Evolutionary conservation across 2,888 invertebrate genomes (phyloP).

Genomic region (Drosophila recens): DNA sequence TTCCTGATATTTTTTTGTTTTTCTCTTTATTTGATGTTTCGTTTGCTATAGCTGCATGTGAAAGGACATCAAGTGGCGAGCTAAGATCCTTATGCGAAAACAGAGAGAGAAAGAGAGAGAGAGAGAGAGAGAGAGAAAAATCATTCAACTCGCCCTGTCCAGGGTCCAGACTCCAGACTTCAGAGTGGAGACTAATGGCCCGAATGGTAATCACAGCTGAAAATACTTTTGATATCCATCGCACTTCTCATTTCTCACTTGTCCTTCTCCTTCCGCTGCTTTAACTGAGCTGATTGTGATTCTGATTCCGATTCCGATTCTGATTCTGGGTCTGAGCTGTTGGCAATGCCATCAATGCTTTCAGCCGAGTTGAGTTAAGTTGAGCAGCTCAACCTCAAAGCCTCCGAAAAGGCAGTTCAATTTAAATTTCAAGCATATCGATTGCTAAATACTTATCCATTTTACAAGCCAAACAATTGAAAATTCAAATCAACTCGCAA

Average conservation of each 20-base stretch:
- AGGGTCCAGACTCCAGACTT: neutral
- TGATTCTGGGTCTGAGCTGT: slow-evolving; percentile 16
- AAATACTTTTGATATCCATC: slow-evolving; percentile 23
- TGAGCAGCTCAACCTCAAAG: slow-evolving; percentile 14
- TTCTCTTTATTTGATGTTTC: slow-evolving; percentile 30
- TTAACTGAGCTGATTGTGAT: neutral
- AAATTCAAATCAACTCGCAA: slow-evolving; percentile 9
- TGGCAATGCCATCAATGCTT: slow-evolving; percentile 21
- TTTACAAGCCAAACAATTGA: slow-evolving; percentile 40
- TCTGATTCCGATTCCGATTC: neutral
- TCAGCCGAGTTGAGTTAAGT: slow-evolving; percentile 9
- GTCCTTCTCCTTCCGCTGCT: neutral
- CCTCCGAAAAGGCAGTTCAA: slow-evolving; percentile 21
- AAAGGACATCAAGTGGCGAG: slow-evolving; percentile 51
- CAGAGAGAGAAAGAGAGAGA: too few relatives aligned
- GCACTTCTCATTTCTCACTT: too few relatives aligned
- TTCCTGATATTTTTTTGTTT: slow-evolving; percentile 10
- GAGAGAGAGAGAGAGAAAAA: slow-evolving; percentile 1
- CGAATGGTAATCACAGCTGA: slow-evolving; percentile 52
- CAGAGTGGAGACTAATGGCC: slow-evolving; percentile 43
- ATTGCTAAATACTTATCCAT: slow-evolving; percentile 48
- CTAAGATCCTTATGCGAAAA: slow-evolving; percentile 34
- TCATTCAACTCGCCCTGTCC: slow-evolving; percentile 37
- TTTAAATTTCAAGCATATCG: slow-evolving; percentile 48
- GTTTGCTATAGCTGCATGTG: slow-evolving; percentile 34